phyloP scores from a whole-genome alignment of 2,113 vertebrate genomes.

The Jaculus jaculus region DNA sequence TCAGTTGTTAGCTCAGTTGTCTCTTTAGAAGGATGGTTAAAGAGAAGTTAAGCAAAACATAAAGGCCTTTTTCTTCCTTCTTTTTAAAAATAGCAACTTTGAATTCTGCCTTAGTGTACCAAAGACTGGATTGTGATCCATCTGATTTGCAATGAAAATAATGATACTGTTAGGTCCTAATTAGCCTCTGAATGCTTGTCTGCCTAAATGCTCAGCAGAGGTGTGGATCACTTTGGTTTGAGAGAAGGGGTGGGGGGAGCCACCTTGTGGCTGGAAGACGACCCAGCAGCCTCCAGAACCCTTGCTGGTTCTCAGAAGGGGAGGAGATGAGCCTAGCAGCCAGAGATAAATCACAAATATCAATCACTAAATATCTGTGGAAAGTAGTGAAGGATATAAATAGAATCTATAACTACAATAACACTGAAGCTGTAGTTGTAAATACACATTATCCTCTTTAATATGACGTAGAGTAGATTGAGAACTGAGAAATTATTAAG shows the following conservation, averaged over 20 bases:
- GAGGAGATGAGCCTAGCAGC: slow-evolving; percentile 47
- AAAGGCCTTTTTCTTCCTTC: slow-evolving; percentile 15
- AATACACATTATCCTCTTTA: slow-evolving; percentile 87
- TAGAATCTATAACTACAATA: slow-evolving; percentile 84
- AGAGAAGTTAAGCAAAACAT: not conserved
- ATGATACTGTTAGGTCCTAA: slow-evolving; percentile 41
- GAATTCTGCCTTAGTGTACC: not conserved
- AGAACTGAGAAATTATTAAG: slow-evolving; percentile 81
- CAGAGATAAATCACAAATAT: slow-evolving; percentile 82
- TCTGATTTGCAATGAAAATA: slow-evolving; percentile 63
- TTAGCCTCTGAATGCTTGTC: slow-evolving; percentile 45
- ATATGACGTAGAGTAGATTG: slow-evolving; percentile 82
- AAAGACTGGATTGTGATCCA: slow-evolving; percentile 8
- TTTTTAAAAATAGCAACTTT: not conserved
- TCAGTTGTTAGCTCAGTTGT: not conserved
- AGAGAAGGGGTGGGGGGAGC: slow-evolving; percentile 84
- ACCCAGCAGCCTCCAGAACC: slow-evolving; percentile 52
- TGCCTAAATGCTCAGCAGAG: not conserved
- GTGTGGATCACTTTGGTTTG: not conserved
- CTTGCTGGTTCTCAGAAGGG: slow-evolving; percentile 46
- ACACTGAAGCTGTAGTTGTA: slow-evolving; percentile 81
- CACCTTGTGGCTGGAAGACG: slow-evolving; percentile 84
- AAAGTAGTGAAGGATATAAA: slow-evolving; percentile 83
- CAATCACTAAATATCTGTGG: slow-evolving; percentile 79
- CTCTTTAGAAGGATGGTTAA: slow-evolving; percentile 3